Percentiles rank a stretch among this genome's conserved stretches.
phyloP scores from a whole-genome alignment of 2,113 vertebrate genomes.

The Sakesphorus luctuosus region DNA sequence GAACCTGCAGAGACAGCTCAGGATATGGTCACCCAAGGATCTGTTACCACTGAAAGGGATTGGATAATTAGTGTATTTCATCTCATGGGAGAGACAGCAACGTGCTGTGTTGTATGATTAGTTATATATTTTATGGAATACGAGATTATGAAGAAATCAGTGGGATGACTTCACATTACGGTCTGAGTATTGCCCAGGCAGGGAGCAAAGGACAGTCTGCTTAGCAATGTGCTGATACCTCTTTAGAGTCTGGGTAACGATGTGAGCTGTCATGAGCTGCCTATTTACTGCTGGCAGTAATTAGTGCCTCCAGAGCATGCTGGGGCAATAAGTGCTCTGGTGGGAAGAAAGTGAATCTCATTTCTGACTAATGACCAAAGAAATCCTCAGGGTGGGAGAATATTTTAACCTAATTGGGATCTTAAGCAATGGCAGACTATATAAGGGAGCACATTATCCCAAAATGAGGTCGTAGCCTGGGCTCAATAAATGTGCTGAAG shows the following conservation, averaged over 20 bases:
- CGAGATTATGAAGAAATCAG: background rate
- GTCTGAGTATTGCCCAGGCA: background rate
- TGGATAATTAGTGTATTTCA: background rate
- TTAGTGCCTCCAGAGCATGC: constrained; percentile 25
- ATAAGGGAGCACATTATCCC: background rate
- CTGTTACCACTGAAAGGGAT: background rate
- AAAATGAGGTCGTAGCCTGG: background rate
- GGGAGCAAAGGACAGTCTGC: background rate
- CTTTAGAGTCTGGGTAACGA: background rate
- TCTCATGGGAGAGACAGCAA: background rate
- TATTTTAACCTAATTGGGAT: constrained; percentile 32
- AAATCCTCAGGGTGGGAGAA: constrained; percentile 9
- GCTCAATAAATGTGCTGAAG: background rate
- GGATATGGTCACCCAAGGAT: background rate
- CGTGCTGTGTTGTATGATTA: background rate
- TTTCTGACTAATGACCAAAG: constrained; percentile 44
- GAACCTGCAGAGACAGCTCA: background rate
- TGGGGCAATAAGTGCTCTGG: background rate
- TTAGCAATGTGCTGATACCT: background rate
- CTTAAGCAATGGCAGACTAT: background rate
- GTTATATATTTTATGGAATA: background rate
- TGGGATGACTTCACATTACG: background rate
- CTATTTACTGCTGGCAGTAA: background rate
- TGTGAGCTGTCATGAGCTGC: background rate
- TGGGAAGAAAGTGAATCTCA: constrained; percentile 32